Base-by-base conservation (phyloP, 2,888 invertebrate genomes). In the Serripes groenlandicus region DNA sequence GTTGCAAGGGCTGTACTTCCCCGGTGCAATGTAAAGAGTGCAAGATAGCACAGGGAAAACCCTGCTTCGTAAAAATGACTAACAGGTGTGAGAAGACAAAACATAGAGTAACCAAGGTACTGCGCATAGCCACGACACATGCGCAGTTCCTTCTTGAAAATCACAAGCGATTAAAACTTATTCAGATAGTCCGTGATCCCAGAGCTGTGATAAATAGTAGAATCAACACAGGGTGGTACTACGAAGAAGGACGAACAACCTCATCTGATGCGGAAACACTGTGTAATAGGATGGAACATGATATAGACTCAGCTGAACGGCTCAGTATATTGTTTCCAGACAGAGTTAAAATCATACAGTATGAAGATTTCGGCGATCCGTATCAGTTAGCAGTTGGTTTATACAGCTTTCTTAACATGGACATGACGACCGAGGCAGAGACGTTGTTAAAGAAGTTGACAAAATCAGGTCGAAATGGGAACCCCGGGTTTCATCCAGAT, bases 301-400 rank as follows among this genome's bases (percentile, higher is more conserved):
- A 58, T 15, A 26, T 58, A 3, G 58, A 5, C 2, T 28, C 7
- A 28, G 58, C 58, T 7, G 23, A 26, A 26, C 11, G 15, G 15
- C 28, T 58, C 4, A 58, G 28, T 23, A 3, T 15, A 7, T 4
- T n/a, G 3, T 79, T 28, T 54, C 79, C 74, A 30, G 35, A 54
- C 21, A 56, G 79, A 18, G 56, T 79, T 18, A 70, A 49, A 30
- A 62, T 70, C 11, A 26, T 79, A 0, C 79, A 79, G 28, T 79
- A 79, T 21, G 79, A 79, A 62, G 75, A 75, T 37, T 79, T 79
- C 56, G 52, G 70, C 18, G 71, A 79, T 34, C 69, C 75, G 28
- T 26, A 37, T 4, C 34, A 37, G 37, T 75, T 70, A 75, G 42
- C 73, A 42, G 21, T n/a, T 0, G 35, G 18, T 15, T 60, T 79